Conservation (phyloP, 1,140 invertebrate genomes). For the Campoletis sonorensis region DNA sequence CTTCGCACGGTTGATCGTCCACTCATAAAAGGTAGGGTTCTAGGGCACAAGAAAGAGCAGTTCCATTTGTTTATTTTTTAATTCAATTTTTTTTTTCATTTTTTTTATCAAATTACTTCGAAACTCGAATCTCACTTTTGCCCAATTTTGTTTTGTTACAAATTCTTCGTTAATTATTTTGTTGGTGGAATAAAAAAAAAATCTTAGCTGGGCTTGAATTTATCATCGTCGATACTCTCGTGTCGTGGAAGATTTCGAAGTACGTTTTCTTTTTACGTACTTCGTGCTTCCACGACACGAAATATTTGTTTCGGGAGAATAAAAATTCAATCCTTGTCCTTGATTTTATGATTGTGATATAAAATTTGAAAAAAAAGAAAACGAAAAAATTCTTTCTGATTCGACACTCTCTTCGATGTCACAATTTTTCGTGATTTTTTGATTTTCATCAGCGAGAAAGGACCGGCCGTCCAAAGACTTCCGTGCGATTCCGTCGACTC, state of each 20-base stretch:
- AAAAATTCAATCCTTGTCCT: background rate
- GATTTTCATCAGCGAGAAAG: slow-evolving; percentile 2
- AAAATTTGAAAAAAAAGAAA: no score
- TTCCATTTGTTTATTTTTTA: no score
- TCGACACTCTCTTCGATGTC: background rate
- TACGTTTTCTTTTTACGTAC: slow-evolving; percentile 18
- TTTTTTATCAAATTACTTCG: no score
- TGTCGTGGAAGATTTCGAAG: slow-evolving; percentile 48
- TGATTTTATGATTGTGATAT: background rate
- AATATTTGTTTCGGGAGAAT: background rate
- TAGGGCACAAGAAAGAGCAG: slow-evolving; percentile 35
- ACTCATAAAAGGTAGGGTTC: slow-evolving; percentile 39
- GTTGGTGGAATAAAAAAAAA: no score
- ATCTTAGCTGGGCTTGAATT: background rate
- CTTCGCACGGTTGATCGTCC: slow-evolving; percentile 29
- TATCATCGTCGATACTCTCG: slow-evolving; percentile 13
- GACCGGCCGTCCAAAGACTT: slow-evolving; percentile 19
- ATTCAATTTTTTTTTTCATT: no score
- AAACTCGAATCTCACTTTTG: no score
- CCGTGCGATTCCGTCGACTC: background rate
- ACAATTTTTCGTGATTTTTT: background rate
- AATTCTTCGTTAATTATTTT: no score
- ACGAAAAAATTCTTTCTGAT: background rate
- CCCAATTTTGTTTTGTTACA: no score
- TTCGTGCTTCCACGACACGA: slow-evolving; percentile 50